Evolutionary conservation across 2,797 vertebrate genomes (phyloP).

Genomic region (Pteronotus mesoamericanus): DNA sequence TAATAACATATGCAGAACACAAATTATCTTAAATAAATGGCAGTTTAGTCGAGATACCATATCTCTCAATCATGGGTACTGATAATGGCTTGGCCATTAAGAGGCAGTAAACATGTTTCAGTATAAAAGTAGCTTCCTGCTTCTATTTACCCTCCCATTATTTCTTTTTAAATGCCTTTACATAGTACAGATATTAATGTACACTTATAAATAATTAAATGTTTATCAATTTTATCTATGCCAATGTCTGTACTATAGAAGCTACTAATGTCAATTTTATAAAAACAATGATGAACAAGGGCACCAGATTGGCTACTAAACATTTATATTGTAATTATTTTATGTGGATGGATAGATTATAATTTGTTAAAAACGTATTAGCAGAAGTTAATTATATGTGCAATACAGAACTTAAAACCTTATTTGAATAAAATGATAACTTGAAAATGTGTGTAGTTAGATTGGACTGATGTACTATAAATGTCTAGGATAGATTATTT

Average conservation of each 20-base stretch:
- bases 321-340: conserved; percentile 44
- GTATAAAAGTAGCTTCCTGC: conserved; percentile 6
- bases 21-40: background rate
- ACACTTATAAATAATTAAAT: conserved; percentile 59
- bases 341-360: background rate
- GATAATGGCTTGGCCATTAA: conserved; percentile 17
- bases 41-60: background rate
- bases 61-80: background rate
- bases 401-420: background rate
- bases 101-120: background rate
- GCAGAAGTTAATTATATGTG: conserved; percentile 27
- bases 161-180: conserved; percentile 24
- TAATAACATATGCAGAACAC: background rate
- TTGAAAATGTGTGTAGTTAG: background rate
- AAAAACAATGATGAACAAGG: conserved; percentile 58
- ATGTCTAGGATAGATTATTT: background rate
- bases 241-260: background rate
- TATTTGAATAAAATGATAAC: background rate
- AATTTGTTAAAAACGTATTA: conserved; percentile 41
- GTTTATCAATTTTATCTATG: conserved; percentile 14
- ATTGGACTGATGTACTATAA: background rate
- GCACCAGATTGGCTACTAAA: conserved; percentile 42
- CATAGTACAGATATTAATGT: background rate
- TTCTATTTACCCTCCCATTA: background rate
- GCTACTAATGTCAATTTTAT: conserved; percentile 43